These are phyloP conservation scores for Magallana nippona DNA, from an alignment of 2,888 invertebrate species.

Conservation along the genomic window DNA sequence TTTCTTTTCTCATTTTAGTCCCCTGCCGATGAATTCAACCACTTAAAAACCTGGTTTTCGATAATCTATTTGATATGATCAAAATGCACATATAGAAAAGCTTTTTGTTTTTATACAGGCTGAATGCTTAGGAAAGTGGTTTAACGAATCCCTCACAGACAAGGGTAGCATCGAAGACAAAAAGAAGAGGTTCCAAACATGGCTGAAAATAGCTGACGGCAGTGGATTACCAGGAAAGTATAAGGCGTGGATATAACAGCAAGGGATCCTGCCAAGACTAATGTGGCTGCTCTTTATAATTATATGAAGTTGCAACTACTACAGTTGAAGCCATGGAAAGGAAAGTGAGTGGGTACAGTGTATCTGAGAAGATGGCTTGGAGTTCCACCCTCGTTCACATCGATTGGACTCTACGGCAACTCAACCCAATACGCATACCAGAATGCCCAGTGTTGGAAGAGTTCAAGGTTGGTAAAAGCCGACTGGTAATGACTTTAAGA, in stretches of 20 bases:
- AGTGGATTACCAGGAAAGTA: background rate
- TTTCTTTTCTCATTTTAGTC: no score
- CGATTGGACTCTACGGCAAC: slow-evolving; percentile 11
- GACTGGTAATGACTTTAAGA: background rate
- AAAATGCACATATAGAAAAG: no score
- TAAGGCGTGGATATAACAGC: slow-evolving; percentile 12
- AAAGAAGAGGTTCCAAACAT: background rate
- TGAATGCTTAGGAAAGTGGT: no score
- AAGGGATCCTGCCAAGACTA: background rate
- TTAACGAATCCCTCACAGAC: background rate
- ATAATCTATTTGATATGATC: no score
- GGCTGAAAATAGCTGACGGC: background rate
- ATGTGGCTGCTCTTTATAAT: background rate
- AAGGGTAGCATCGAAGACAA: slow-evolving; percentile 7
- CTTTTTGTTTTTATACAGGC: no score
- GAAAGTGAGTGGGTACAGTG: no score
- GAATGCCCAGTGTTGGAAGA: background rate
- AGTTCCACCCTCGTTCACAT: background rate
- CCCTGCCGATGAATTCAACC: no score
- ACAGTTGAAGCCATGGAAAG: background rate
- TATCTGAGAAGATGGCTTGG: background rate
- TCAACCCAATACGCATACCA: background rate
- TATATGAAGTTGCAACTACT: slow-evolving; percentile 10
- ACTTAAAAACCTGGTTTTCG: no score
- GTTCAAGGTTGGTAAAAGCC: background rate